Evolutionary conservation across 2,113 vertebrate genomes (phyloP).

Genomic region (Indicator maculatus): DNA sequence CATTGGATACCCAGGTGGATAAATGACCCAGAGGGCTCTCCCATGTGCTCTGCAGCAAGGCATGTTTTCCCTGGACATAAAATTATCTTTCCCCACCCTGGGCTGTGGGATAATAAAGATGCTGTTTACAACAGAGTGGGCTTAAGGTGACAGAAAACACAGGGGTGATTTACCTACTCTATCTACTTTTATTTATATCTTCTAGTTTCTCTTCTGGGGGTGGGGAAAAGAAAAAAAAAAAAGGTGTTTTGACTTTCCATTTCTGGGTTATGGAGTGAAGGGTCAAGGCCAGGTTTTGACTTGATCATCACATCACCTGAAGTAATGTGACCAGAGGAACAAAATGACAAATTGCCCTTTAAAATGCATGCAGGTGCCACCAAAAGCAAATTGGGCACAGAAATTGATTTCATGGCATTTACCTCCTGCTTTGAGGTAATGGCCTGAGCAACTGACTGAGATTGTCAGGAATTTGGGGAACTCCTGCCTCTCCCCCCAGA

Average conservation of each 20-base stretch:
- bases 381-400: conserved; percentile 14
- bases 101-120: background rate
- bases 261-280: background rate
- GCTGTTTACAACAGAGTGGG: background rate
- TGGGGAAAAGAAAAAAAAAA: no score
- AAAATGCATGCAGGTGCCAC: conserved; percentile 3
- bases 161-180: background rate
- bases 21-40: background rate
- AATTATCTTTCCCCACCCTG: background rate
- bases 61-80: background rate
- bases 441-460: background rate
- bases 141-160: background rate
- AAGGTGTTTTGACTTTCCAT: background rate
- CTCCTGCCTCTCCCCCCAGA: background rate
- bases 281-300: background rate
- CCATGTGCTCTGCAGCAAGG: background rate
- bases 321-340: background rate
- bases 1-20: background rate
- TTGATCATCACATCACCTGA: background rate
- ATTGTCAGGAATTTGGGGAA: background rate
- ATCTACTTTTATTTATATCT: background rate
- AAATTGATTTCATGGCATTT: conserved; percentile 55
- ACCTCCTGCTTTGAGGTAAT: background rate
- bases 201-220: background rate
- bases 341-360: conserved; percentile 4